phyloP scores from a whole-genome alignment of 2,113 vertebrate genomes.

The Leuciscus idus region DNA sequence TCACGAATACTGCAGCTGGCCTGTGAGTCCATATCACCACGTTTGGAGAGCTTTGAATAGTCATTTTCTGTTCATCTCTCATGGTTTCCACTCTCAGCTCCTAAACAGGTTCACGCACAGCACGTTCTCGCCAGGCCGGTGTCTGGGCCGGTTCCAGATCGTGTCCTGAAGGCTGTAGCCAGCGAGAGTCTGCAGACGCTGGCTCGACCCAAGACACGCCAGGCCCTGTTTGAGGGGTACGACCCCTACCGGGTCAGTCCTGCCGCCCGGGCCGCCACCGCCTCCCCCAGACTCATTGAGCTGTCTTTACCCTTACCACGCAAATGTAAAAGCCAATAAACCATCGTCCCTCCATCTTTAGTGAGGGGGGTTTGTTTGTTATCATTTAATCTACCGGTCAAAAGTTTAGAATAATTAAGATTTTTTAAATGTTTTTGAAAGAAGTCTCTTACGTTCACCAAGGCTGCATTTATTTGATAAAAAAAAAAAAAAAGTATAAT shows the following conservation, averaged over 20 bases:
- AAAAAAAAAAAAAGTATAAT: background rate
- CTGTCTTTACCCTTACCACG: constrained; percentile 70
- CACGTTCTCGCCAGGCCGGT: constrained; percentile 59
- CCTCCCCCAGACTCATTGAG: constrained; percentile 68
- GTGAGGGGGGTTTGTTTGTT: background rate
- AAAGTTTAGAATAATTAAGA: background rate
- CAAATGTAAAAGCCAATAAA: constrained; percentile 62
- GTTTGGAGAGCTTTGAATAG: background rate
- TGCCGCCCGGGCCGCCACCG: constrained; percentile 63
- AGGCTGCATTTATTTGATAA: background rate
- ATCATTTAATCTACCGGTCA: background rate
- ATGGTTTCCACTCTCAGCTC: constrained; percentile 11
- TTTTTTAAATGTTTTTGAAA: background rate
- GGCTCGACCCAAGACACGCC: constrained; percentile 66
- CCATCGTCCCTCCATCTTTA: background rate
- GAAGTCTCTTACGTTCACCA: background rate
- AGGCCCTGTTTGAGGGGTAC: constrained; percentile 64
- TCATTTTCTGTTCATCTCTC: background rate
- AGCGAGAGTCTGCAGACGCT: constrained; percentile 65
- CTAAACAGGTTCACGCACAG: constrained; percentile 40
- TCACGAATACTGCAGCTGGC: constrained; percentile 68
- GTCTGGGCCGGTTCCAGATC: constrained; percentile 51
- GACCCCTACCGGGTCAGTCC: constrained; percentile 66
- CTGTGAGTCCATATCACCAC: constrained; percentile 52
- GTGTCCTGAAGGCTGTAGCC: constrained; percentile 52